Base-by-base conservation (phyloP, 2,113 vertebrate genomes). In the Tringa solitaria region DNA sequence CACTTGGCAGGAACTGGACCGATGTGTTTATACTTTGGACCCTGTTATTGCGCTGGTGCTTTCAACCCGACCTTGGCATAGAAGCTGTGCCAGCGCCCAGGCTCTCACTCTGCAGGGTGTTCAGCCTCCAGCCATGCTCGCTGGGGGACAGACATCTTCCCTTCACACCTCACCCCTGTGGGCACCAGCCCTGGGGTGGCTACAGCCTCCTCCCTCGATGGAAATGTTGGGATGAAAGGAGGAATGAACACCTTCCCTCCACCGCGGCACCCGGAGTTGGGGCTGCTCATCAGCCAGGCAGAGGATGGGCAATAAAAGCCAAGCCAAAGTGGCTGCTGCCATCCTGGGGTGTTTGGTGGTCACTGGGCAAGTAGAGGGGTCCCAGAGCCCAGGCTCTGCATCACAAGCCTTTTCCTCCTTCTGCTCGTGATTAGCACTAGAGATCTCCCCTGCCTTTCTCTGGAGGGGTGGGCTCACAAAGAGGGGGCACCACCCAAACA, bases 181-280 rank as follows among this genome's bases (percentile, higher is more conserved):
- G 0, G 9, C 21, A 35, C 13, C 32, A 28, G 39, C 41, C 12
- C 2, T 1, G 2, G 63, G 39, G 39, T 3, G 8, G n/a, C 57
- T 24, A 3, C 28, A 56, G 57, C 48, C 35, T 30, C 59, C n/a
- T 46, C 16, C 2, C 23, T 22, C 1, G 23, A 56, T 6, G 35
- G 50, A 22, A 59, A 51, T 0, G 22, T 4, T 2, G 1, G 21
- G 28, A 61, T 10, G 24, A 39, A 2, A 68, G 39, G 48, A 41
- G 35, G 41, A 77, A 63, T 0, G 6, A 32, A 41, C 23, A 8
- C 30, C 53, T 54, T 68, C 10, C n/a, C 39, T 43, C 12, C 1
- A 2, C 33, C 5, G 1, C 1, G 1, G 32, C 59, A 32, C 22
- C 33, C 33, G 7, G 32, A 9, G n/a, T 4, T 2, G 22, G n/a